Conservation (phyloP, 2,797 vertebrate species). For the Paguma larvata region DNA sequence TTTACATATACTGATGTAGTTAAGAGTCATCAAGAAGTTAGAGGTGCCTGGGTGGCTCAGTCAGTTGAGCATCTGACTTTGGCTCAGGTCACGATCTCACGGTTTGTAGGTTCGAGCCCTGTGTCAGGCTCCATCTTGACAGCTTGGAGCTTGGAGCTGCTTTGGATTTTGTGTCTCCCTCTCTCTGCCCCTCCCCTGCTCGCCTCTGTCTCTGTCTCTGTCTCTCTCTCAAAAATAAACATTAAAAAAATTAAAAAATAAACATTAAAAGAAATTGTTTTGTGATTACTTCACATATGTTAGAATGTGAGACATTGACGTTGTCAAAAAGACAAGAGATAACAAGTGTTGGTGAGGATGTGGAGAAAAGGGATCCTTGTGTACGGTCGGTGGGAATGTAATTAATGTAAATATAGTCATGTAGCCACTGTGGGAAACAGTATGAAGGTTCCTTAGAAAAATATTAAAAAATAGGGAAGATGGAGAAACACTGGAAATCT, state of each 20-base stretch:
- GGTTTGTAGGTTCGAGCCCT: too few species aligned
- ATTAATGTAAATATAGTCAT: not conserved
- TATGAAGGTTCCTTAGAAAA: not conserved
- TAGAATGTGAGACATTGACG: not conserved
- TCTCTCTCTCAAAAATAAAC: too few species aligned
- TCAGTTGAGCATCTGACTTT: too few species aligned
- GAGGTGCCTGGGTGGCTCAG: too few species aligned
- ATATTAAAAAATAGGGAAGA: not conserved
- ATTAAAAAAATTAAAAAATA: too few species aligned
- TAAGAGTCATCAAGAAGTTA: not conserved
- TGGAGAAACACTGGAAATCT: not conserved
- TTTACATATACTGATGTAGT: not conserved
- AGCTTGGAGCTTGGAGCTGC: too few species aligned
- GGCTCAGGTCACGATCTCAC: too few species aligned
- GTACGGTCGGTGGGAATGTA: not conserved
- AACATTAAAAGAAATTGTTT: not conserved
- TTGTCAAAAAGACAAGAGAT: not conserved
- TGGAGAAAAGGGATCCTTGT: not conserved
- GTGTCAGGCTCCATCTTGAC: too few species aligned
- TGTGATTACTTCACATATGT: not conserved
- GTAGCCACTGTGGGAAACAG: not conserved
- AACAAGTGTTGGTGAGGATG: not conserved
- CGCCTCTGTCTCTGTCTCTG: too few species aligned
- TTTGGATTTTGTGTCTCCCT: too few species aligned
- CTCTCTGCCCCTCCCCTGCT: too few species aligned